These are phyloP conservation scores for Noctua janthina DNA, from an alignment of 2,888 invertebrate genomes.

Conservation along the genomic window DNA sequence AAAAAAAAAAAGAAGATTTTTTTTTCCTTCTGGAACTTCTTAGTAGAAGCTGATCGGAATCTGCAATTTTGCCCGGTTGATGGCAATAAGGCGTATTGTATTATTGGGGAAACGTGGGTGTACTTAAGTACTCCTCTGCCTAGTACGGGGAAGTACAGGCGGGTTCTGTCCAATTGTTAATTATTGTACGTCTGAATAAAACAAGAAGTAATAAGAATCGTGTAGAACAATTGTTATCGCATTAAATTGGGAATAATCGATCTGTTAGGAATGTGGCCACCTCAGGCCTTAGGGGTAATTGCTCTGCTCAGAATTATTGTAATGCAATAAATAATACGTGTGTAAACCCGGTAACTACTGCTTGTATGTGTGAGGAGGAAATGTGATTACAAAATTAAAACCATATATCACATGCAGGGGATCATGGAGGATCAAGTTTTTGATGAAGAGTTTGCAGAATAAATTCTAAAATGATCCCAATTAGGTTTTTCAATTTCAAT, in stretches of 20 bases:
- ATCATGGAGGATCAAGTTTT: background rate
- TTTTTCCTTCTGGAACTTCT: background rate
- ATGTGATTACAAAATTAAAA: background rate
- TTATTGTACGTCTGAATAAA: background rate
- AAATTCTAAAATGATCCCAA: background rate
- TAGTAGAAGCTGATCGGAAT: background rate
- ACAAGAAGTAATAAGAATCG: background rate
- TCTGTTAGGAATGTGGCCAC: constrained; percentile 6
- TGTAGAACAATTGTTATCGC: background rate
- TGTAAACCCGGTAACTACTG: background rate
- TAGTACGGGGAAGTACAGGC: background rate
- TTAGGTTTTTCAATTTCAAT: background rate
- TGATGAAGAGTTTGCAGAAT: background rate
- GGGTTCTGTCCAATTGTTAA: background rate
- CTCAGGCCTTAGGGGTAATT: background rate
- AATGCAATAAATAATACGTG: background rate
- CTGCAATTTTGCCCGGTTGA: background rate
- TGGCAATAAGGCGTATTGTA: background rate
- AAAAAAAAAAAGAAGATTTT: background rate
- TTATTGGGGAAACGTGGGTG: background rate
- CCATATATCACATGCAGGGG: background rate
- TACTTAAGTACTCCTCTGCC: background rate
- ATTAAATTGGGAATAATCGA: background rate
- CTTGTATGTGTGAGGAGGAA: background rate
- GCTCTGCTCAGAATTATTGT: background rate